Evolutionary conservation across 2,888 invertebrate genomes (phyloP).

Genomic region (Plemyria rubiginata): DNA sequence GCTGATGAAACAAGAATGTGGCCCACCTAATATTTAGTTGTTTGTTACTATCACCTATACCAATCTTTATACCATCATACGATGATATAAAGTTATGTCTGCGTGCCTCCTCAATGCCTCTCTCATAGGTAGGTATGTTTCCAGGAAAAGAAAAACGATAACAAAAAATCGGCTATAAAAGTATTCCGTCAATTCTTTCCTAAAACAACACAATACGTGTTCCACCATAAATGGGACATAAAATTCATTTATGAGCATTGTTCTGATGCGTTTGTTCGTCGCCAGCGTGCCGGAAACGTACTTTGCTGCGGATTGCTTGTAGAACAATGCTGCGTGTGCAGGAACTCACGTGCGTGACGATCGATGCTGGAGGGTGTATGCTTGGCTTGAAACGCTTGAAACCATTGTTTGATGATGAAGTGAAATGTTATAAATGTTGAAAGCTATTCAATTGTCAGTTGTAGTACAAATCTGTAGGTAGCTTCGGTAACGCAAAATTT

Average conservation of each 20-base stretch:
- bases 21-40: too few species aligned
- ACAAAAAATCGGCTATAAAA: neutral
- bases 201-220: conserved; percentile 29
- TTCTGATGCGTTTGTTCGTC: conserved; percentile 36
- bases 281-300: conserved; percentile 51
- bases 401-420: conserved; percentile 2
- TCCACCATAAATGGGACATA: conserved; percentile 30
- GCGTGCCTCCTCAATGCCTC: neutral
- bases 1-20: too few species aligned
- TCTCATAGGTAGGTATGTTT: too few species aligned
- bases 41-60: too few species aligned
- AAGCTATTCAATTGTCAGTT: neutral
- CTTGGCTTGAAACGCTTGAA: neutral
- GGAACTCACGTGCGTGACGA: conserved; percentile 37
- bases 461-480: neutral
- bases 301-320: conserved; percentile 43
- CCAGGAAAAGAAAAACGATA: neutral
- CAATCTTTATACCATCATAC: too few species aligned
- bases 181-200: conserved; percentile 22
- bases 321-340: conserved; percentile 40
- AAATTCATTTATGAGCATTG: conserved; percentile 35
- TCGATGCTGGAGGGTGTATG: conserved; percentile 30
- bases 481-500: too few species aligned
- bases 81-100: neutral
- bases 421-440: neutral